Evolutionary conservation across 2,797 vertebrate genomes (phyloP).

Genomic region (Pteronotus mesoamericanus): DNA sequence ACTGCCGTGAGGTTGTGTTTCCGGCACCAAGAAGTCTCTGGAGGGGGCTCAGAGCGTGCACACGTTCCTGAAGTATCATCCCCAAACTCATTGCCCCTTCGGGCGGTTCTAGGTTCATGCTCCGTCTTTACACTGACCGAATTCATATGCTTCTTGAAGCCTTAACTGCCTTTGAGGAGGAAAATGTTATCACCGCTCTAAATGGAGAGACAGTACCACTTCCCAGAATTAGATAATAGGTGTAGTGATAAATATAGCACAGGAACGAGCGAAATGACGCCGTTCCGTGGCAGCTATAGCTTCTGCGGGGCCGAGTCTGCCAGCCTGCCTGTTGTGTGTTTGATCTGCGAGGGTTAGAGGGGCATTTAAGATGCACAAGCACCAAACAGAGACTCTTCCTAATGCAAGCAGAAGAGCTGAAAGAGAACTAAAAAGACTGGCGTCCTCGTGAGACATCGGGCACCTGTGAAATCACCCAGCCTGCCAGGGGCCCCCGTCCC

Average conservation of each 20-base stretch:
- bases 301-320: neutral
- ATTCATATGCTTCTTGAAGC: neutral
- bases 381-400: neutral
- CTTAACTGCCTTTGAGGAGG: neutral
- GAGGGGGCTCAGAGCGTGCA: neutral
- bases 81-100: neutral
- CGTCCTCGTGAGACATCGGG: neutral
- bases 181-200: neutral
- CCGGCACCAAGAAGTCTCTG: neutral
- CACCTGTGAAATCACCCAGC: neutral
- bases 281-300: fast-evolving
- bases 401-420: neutral
- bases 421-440: no score
- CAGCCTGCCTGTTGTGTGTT: neutral
- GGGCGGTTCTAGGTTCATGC: neutral
- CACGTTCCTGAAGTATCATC: neutral
- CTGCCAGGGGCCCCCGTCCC: neutral
- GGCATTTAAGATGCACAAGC: neutral
- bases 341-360: neutral
- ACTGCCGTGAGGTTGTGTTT: fast-evolving
- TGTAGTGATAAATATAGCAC: neutral
- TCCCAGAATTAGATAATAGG: neutral
- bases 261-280: neutral
- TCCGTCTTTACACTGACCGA: neutral
- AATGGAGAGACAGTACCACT: neutral